Evolutionary conservation across 2,888 invertebrate genomes (phyloP).

Genomic region (Trichopoda pennipes): DNA sequence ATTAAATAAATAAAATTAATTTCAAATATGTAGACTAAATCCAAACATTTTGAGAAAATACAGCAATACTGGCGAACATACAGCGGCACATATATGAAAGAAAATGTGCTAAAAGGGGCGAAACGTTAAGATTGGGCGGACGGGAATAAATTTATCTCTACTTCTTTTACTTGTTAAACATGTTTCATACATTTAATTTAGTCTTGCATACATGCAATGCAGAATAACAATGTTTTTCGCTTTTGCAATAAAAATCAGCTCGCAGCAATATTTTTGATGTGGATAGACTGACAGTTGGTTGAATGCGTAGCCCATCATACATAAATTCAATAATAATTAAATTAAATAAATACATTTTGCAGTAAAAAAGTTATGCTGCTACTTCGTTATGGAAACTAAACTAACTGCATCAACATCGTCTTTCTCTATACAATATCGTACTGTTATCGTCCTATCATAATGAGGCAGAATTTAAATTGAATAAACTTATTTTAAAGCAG

Average conservation of each 20-base stretch:
- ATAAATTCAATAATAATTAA: background rate
- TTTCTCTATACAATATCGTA: background rate
- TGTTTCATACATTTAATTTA: slow-evolving; percentile 25
- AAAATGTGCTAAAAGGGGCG: slow-evolving; percentile 54
- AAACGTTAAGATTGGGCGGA: slow-evolving; percentile 61
- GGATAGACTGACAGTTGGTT: slow-evolving; percentile 9
- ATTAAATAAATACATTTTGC: background rate
- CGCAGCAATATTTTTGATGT: slow-evolving; percentile 9
- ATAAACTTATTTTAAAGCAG: slow-evolving; percentile 27
- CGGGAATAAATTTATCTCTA: slow-evolving; percentile 32
- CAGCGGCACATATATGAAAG: background rate
- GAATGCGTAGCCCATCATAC: slow-evolving; percentile 49
- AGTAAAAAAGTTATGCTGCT: background rate
- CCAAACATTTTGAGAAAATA: background rate
- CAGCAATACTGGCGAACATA: background rate
- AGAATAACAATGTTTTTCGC: background rate
- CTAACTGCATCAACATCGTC: slow-evolving; percentile 28
- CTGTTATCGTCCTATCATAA: slow-evolving; percentile 49
- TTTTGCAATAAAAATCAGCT: slow-evolving; percentile 9
- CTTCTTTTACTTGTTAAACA: background rate
- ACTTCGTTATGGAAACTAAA: slow-evolving; percentile 9
- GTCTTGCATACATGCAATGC: slow-evolving; percentile 16
- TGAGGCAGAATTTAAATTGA: slow-evolving; percentile 43
- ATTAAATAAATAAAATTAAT: slow-evolving; percentile 22
- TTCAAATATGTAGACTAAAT: slow-evolving; percentile 17